phyloP scores from a whole-genome alignment of 2,113 vertebrate species.

The Cygnus atratus region DNA sequence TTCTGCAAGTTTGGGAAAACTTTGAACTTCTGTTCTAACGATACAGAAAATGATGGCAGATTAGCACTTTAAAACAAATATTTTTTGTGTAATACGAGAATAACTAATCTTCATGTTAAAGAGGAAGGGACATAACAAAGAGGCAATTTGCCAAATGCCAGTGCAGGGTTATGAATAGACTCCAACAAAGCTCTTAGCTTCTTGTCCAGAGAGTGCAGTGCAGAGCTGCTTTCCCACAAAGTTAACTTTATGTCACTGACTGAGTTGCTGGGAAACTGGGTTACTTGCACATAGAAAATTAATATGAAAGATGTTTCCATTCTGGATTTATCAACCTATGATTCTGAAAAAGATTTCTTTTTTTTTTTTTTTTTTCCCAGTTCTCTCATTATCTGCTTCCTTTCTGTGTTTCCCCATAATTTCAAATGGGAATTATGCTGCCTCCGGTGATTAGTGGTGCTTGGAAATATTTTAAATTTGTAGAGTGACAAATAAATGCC shows the following conservation, averaged over 20 bases:
- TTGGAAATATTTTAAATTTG: neutral
- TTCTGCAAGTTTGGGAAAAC: neutral
- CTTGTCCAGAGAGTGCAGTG: neutral
- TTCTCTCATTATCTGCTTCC: neutral
- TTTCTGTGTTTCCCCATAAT: neutral
- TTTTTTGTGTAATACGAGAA: neutral
- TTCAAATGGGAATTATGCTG: neutral
- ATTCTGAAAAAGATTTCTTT: neutral
- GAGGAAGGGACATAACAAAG: neutral
- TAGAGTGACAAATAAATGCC: neutral
- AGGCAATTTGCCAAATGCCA: constrained; percentile 48
- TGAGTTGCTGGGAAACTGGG: constrained; percentile 13
- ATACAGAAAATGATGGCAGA: neutral
- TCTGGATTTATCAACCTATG: neutral
- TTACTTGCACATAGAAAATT: neutral
- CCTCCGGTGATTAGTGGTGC: neutral
- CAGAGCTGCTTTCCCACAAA: constrained; percentile 26
- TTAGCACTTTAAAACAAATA: neutral
- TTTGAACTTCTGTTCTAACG: neutral
- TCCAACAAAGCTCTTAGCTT: neutral
- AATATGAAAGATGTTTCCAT: neutral
- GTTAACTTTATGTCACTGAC: neutral
- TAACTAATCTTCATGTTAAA: neutral
- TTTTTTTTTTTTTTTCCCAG: neutral
- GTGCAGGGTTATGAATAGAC: constrained; percentile 26